phyloP scores from a whole-genome alignment of 2,888 invertebrate species.

The Pristionchus japonicus region DNA sequence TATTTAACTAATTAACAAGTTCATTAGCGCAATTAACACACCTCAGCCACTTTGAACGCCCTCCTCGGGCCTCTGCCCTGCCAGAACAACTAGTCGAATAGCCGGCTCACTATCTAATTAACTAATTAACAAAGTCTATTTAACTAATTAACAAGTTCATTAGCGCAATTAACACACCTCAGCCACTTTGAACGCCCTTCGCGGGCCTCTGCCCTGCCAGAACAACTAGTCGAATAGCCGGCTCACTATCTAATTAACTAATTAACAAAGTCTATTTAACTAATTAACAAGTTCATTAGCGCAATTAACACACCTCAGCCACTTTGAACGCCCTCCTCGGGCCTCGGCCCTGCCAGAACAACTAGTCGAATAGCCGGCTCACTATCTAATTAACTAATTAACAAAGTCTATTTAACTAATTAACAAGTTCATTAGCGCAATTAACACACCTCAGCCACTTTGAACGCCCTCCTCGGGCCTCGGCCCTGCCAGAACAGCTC shows the following conservation, averaged over 20 bases:
- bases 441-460: background rate
- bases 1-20: background rate
- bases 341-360: background rate
- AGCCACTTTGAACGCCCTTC: background rate
- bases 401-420: background rate
- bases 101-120: too few relatives aligned
- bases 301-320: background rate
- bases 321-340: background rate
- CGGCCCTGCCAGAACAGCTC: background rate
- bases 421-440: background rate
- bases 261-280: background rate
- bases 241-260: too few relatives aligned
- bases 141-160: background rate
- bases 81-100: too few relatives aligned
- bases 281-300: background rate
- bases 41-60: background rate
- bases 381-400: too few relatives aligned
- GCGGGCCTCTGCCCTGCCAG: background rate
- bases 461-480: constrained; percentile 2
- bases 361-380: too few relatives aligned
- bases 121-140: background rate
- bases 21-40: background rate
- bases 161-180: background rate
- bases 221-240: too few relatives aligned
- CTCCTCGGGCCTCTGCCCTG: background rate